These are phyloP conservation scores for Drosophila seclusa DNA, from an alignment of 2,888 invertebrate genomes.

Conservation along the genomic window DNA sequence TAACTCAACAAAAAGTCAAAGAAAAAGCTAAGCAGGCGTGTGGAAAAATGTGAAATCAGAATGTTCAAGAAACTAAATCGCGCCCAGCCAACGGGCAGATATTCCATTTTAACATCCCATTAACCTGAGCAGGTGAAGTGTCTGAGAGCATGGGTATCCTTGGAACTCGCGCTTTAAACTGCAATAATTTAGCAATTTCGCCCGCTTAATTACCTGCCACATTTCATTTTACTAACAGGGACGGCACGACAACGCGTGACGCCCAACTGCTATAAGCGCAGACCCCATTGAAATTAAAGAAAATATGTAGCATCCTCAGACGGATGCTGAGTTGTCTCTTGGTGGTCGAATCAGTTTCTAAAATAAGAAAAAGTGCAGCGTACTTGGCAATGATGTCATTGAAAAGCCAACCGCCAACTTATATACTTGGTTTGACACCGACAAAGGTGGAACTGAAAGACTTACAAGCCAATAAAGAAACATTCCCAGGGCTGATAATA, in stretches of 20 bases:
- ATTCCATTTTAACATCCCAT: constrained; percentile 84
- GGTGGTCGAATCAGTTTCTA: not conserved
- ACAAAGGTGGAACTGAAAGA: not conserved
- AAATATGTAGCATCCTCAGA: constrained; percentile 8
- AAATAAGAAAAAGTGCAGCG: constrained; percentile 1
- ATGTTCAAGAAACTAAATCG: constrained; percentile 23
- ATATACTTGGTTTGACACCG: not conserved
- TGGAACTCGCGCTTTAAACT: constrained; percentile 54
- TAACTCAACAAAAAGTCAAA: constrained; percentile 40
- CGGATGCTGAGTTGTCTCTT: constrained; percentile 3
- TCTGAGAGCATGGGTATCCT: constrained; percentile 29
- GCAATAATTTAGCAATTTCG: constrained; percentile 84
- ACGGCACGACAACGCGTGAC: constrained; percentile 20
- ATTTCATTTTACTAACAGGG: constrained; percentile 81
- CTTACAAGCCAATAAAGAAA: not conserved
- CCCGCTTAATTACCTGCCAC: constrained; percentile 84
- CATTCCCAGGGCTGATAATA: not conserved
- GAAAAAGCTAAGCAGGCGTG: constrained; percentile 17
- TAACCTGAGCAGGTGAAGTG: constrained; percentile 73
- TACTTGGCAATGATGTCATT: constrained; percentile 5
- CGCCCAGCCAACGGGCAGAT: constrained; percentile 54
- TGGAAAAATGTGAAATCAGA: constrained; percentile 24
- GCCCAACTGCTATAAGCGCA: constrained; percentile 22
- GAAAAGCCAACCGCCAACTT: constrained; percentile 8
- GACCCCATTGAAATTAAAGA: constrained; percentile 36